A percentile compares a stretch with the other conserved stretches of the same genome.
Evolutionary conservation across 2,797 vertebrate species (phyloP).

Genomic region (Morus bassanus): DNA sequence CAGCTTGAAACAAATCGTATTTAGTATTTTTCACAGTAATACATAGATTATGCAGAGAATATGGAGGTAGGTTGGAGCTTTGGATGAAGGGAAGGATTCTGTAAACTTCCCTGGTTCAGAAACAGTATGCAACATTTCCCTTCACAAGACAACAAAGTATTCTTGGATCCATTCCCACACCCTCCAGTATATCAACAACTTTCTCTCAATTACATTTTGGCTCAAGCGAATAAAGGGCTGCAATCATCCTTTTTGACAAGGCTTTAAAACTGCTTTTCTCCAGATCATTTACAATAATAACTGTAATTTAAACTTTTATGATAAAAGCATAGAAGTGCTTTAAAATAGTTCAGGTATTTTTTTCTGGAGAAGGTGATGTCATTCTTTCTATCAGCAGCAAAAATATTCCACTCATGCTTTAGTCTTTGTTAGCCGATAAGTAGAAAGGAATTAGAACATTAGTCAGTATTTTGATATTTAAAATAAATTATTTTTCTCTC

Average conservation of each 20-base stretch:
- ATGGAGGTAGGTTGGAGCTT: not conserved
- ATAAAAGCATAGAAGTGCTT: constrained; percentile 9
- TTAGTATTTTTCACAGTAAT: not conserved
- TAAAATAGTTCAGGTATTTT: constrained; percentile 36
- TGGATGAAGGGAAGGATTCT: constrained; percentile 11
- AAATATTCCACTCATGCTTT: not conserved
- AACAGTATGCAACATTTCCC: not conserved
- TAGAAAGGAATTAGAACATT: not conserved
- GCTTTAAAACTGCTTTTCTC: not conserved
- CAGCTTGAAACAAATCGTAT: not conserved
- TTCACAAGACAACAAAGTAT: constrained; percentile 15
- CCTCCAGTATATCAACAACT: constrained; percentile 7
- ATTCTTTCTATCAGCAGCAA: constrained; percentile 32
- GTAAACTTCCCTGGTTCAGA: not conserved
- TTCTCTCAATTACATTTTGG: constrained; percentile 38
- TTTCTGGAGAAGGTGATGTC: constrained; percentile 20
- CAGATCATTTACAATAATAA: constrained; percentile 30
- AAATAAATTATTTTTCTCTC: not conserved
- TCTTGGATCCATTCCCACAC: constrained; percentile 14
- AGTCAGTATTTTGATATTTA: constrained; percentile 7
- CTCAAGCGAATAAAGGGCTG: constrained; percentile 10
- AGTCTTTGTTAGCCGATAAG: not conserved
- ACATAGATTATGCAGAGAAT: not conserved
- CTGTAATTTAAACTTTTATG: constrained; percentile 47
- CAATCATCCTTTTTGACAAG: constrained; percentile 24